Conservation (phyloP, 2,888 invertebrate species). For the Athrips mouffetella region DNA sequence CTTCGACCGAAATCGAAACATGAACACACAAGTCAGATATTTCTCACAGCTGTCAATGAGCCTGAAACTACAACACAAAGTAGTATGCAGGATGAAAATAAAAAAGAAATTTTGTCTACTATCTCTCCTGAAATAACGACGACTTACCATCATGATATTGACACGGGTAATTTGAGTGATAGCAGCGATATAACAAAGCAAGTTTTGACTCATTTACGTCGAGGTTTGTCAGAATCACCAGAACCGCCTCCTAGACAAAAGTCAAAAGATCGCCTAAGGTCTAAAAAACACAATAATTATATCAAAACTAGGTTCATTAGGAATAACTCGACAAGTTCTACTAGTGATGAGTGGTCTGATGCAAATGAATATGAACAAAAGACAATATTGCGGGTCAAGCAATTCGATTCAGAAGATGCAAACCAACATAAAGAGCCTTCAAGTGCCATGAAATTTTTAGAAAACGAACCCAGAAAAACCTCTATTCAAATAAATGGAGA, state of each 20-base stretch:
- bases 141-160: slow-evolving; percentile 37
- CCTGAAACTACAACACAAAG: slow-evolving; percentile 34
- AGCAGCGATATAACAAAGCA: slow-evolving; percentile 67
- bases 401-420: slow-evolving; percentile 72
- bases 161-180: slow-evolving; percentile 62
- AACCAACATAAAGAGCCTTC: slow-evolving; percentile 41
- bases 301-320: slow-evolving; percentile 72
- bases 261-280: slow-evolving; percentile 54
- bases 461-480: slow-evolving; percentile 77
- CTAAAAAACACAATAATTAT: slow-evolving; percentile 66
- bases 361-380: slow-evolving; percentile 69
- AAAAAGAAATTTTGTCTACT: slow-evolving; percentile 2
- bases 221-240: slow-evolving; percentile 65
- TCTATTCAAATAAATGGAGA: slow-evolving; percentile 86
- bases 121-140: not conserved
- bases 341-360: slow-evolving; percentile 75
- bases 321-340: slow-evolving; percentile 67
- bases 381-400: slow-evolving; percentile 63
- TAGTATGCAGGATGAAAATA: slow-evolving; percentile 22
- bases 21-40: slow-evolving; percentile 81
- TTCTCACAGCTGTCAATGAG: slow-evolving; percentile 69
- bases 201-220: slow-evolving; percentile 58
- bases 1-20: slow-evolving; percentile 82
- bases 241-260: slow-evolving; percentile 71
- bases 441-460: slow-evolving; percentile 41